These are phyloP conservation scores for Aradophagus sp. DNA, from an alignment of 1,140 invertebrate genomes.

Conservation along the genomic window DNA sequence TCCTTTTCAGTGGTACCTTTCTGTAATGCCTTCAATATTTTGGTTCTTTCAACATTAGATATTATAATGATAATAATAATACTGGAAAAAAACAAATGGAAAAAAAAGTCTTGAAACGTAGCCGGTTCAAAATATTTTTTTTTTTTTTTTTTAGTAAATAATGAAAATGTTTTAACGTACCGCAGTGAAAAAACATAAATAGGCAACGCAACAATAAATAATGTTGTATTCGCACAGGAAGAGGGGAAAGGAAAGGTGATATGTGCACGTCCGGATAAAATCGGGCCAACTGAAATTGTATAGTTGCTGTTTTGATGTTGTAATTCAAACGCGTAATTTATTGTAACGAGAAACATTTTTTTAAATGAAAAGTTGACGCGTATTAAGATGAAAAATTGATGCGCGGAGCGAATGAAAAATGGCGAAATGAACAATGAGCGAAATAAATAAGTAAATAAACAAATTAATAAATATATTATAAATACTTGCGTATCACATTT, in stretches of 20 bases:
- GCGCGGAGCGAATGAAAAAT: constrained; percentile 18
- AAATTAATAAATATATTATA: too few relatives aligned
- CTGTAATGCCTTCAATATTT: too few relatives aligned
- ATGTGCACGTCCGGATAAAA: constrained; percentile 21
- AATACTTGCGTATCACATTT: too few relatives aligned
- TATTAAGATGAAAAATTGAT: constrained; percentile 31
- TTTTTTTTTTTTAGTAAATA: constrained; percentile 32
- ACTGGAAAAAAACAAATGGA: too few relatives aligned
- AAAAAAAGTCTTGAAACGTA: too few relatives aligned
- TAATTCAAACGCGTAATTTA: constrained; percentile 50
- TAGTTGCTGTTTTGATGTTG: constrained; percentile 36
- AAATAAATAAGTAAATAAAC: too few relatives aligned
- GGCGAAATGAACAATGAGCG: not conserved
- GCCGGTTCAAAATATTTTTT: constrained; percentile 23
- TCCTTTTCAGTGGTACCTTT: too few relatives aligned
- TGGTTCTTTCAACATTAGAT: too few relatives aligned
- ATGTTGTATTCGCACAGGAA: constrained; percentile 21
- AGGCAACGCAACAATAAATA: constrained; percentile 34
- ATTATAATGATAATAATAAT: too few relatives aligned
- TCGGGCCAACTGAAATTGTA: constrained; percentile 39
- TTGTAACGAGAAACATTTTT: constrained; percentile 45
- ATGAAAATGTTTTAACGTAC: constrained; percentile 39
- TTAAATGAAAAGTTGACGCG: constrained; percentile 42
- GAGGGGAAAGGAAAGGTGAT: constrained; percentile 18
- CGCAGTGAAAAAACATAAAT: constrained; percentile 29